phyloP scores from a whole-genome alignment of 2,888 invertebrate genomes.

The Andricus quercusramuli region DNA sequence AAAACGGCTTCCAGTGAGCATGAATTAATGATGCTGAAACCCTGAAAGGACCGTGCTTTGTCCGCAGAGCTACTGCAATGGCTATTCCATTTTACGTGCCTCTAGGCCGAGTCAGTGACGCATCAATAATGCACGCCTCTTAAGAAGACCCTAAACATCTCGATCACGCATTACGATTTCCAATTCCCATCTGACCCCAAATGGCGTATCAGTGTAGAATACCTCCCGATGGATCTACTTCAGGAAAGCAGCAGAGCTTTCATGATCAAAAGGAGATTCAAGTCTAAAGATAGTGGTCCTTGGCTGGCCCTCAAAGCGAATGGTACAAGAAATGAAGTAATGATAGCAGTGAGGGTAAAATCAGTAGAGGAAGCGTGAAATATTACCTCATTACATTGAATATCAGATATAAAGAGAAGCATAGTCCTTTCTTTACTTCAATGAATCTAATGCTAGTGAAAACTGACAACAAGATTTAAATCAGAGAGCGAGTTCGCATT shows the following conservation, averaged over 20 bases:
- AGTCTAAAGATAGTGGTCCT: slow-evolving; percentile 2
- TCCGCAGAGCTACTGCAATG: slow-evolving; percentile 54
- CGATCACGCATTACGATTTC: slow-evolving; percentile 67
- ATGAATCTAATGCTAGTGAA: too few relatives aligned
- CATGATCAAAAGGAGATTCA: slow-evolving; percentile 5
- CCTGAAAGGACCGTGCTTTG: slow-evolving; percentile 68
- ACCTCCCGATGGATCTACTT: slow-evolving; percentile 51
- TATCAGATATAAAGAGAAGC: too few relatives aligned
- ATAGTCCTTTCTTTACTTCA: too few relatives aligned
- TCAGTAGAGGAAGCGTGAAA: background rate
- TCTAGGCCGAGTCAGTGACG: slow-evolving; percentile 59
- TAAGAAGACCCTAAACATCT: slow-evolving; percentile 73
- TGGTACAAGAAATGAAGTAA: background rate
- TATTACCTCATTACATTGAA: background rate
- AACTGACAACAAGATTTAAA: too few relatives aligned
- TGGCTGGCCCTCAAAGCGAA: background rate
- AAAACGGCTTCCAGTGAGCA: slow-evolving; percentile 68
- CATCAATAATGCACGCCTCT: slow-evolving; percentile 70
- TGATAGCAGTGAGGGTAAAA: too few relatives aligned
- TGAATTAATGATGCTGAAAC: slow-evolving; percentile 72
- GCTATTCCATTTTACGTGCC: slow-evolving; percentile 49
- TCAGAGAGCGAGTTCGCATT: background rate
- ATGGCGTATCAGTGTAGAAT: slow-evolving; percentile 70
- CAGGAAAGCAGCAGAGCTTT: background rate
- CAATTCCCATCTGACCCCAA: slow-evolving; percentile 65